Evolutionary conservation across 1,140 invertebrate species (phyloP), one percentile per base, ranked within the genome.

Genomic region (Drosophila dunni): DNA sequence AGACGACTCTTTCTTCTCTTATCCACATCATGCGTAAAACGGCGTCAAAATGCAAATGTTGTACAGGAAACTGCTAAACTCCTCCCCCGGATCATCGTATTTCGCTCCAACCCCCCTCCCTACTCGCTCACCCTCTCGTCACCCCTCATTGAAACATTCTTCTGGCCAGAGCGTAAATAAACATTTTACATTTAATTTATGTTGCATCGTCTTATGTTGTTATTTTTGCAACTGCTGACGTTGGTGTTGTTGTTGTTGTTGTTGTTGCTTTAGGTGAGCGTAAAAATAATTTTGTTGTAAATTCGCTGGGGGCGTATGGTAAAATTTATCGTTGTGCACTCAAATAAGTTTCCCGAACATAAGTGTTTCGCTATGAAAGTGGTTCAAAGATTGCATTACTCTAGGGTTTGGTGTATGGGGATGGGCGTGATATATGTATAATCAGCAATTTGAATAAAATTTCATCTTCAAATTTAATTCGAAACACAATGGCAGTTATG

Each of bases 161-260:
- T 58, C 38, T 62, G 50, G 46, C 75, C 76, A 50, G 46, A 53
- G 69, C 77, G 79, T 80, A 88, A 86, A 88, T 88, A 88, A 88
- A 86, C 83, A 86, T 83, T 86, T 88, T 83, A 81, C 76, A 67
- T 88, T 83, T 77, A 86, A 88, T 86, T 86, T 86, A 88, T 88
- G 79, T 79, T 75, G 69, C 66, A 44, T 57, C 33, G 36, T 3
- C 13, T 46, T 3, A 45, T 64, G 61, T 57, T 71, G 33, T 17
- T 48, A 11, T 24, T 57, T 13, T 38, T 70, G n/a, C 42, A 24
- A 42, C 34, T 45, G 10, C 17, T 7, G 33, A 20, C 10, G 36
- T 38, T 42, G 9, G 1, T 4, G 11, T 42, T 13, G 40, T 6
- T 54, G 46, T 34, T 36, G 29, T 29, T 42, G 11, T 29, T 67